phyloP scores from a whole-genome alignment of 1,140 invertebrate species.

The Pachypeltis micranthus region DNA sequence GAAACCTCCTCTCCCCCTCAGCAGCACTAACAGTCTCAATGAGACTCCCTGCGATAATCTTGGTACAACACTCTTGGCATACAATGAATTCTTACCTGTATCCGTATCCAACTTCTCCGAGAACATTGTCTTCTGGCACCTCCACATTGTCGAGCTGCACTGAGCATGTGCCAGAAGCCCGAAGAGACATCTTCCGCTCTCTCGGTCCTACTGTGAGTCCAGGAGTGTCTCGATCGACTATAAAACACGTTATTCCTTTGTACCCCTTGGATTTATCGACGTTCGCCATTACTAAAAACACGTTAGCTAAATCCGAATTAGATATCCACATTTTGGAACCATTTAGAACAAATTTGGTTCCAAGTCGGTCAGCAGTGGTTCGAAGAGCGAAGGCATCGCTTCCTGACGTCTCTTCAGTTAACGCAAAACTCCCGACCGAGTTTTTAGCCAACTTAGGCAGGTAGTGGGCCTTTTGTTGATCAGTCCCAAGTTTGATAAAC shows the following conservation, averaged over 20 bases:
- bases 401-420: slow-evolving; percentile 77
- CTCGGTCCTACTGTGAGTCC: slow-evolving; percentile 79
- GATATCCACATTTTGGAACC: slow-evolving; percentile 93
- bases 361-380: slow-evolving; percentile 75
- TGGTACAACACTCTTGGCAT: too few species aligned
- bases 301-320: slow-evolving; percentile 78
- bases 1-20: too few species aligned
- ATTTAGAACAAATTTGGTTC: slow-evolving; percentile 63
- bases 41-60: too few species aligned
- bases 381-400: slow-evolving; percentile 81
- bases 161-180: slow-evolving; percentile 78
- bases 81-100: slow-evolving; percentile 76
- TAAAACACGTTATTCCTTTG: slow-evolving; percentile 45
- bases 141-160: slow-evolving; percentile 86
- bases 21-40: too few species aligned
- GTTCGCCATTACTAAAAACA: slow-evolving; percentile 84
- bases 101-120: slow-evolving; percentile 78
- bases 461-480: slow-evolving; percentile 77
- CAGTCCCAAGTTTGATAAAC: slow-evolving; percentile 66
- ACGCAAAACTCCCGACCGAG: slow-evolving; percentile 82
- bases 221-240: slow-evolving; percentile 80
- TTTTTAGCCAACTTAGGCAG: slow-evolving; percentile 68
- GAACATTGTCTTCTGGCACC: slow-evolving; percentile 56
- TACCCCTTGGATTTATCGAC: slow-evolving; percentile 56
- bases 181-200: slow-evolving; percentile 87